Base-by-base conservation (phyloP, 2,888 invertebrate species). In the Apamea epomidion region DNA sequence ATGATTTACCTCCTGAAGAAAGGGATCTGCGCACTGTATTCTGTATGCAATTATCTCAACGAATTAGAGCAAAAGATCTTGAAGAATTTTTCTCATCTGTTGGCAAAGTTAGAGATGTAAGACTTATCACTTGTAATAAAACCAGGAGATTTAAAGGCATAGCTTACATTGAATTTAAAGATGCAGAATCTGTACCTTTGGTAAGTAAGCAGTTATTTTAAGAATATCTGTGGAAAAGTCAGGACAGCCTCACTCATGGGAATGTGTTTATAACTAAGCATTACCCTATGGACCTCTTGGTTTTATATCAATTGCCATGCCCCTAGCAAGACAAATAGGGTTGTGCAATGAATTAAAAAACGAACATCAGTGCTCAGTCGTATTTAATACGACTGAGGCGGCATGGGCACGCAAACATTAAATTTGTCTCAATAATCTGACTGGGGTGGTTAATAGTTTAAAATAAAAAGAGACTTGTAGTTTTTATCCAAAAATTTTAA, bases 81-180 rank as follows among this genome's bases (percentile, higher is more conserved):
- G 99, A 99, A 96, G 99, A 99, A 95, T 99, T 99, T 95, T 99
- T 99, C 95, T 99, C 99, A 51, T 99, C 99, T 83, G 99, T 99
- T 82, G 99, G 99, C 69, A 99, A 99, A 98, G 99, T 99, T 81
- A 98, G 99, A 90, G 99, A 99, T 97, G 99, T 99, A 37, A 98
- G 99, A 92, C 98, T 99, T 90, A 99, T 99, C 81, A 99, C 99
- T 79, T 99, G 99, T 96, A 99, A 99, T 96, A 99, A 99, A 96
- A 99, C 99, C 0, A 98, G 99, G 92, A 97, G 99, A 88, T 99
- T 99, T 92, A 99, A 99, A 96, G 99, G 99, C 70, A 99, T 99
- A 91, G 99, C 99, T n/a, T 99, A 99, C 93, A 99, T 99, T 82
- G 99, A 99, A 96, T 99, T 99, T 94, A 98, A 98, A 95, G 99